phyloP scores from a whole-genome alignment of 2,113 vertebrate genomes.

The Petroica traversi region DNA sequence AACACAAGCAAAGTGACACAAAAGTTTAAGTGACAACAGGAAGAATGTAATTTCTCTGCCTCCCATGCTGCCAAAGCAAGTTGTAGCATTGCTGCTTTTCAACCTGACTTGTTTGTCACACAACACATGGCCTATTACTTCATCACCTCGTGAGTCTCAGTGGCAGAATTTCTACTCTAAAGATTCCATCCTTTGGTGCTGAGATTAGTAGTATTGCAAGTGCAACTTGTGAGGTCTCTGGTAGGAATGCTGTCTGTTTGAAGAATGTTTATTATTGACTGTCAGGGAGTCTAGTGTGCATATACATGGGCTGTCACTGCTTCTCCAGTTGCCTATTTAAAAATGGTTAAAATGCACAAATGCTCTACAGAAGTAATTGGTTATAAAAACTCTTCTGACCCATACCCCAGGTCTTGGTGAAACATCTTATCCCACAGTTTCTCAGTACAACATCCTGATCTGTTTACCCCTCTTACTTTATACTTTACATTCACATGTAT shows the following conservation, averaged over 20 bases:
- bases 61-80: constrained; percentile 22
- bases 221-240: background rate
- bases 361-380: background rate
- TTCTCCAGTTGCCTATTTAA: background rate
- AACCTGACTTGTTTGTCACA: constrained; percentile 49
- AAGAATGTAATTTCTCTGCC: constrained; percentile 38
- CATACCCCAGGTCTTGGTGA: background rate
- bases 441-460: background rate
- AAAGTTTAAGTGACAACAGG: constrained; percentile 46
- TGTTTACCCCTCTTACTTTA: background rate
- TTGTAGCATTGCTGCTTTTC: background rate
- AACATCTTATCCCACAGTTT: background rate
- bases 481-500: background rate
- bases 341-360: background rate
- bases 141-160: constrained; percentile 9
- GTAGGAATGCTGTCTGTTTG: background rate
- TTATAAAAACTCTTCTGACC: background rate
- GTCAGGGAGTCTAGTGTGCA: background rate
- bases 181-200: background rate
- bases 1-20: constrained; percentile 1
- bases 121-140: constrained; percentile 45
- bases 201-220: background rate
- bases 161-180: constrained; percentile 8
- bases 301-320: background rate
- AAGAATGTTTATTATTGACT: background rate